phyloP scores from a whole-genome alignment of 2,888 invertebrate genomes.

The Tineola bisselliella region DNA sequence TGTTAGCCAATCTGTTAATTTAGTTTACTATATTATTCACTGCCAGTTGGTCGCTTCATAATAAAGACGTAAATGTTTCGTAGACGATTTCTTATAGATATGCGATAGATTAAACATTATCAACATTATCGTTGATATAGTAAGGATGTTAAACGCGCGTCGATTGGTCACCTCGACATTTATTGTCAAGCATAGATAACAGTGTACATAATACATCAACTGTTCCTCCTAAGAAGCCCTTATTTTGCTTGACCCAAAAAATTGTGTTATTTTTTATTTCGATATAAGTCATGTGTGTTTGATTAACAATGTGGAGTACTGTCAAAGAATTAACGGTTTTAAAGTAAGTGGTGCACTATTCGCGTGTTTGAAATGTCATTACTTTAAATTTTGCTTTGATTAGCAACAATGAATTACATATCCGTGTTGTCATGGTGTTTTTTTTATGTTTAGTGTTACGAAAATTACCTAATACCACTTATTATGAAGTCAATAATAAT shows the following conservation, averaged over 20 bases:
- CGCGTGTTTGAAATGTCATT: too few relatives aligned
- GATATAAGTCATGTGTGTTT: neutral
- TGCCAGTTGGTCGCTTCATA: neutral
- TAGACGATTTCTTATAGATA: neutral
- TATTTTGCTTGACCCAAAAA: neutral
- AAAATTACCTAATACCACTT: too few relatives aligned
- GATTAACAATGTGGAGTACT: constrained; percentile 2
- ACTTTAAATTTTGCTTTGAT: too few relatives aligned
- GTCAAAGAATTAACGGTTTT: neutral
- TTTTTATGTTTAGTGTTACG: too few relatives aligned
- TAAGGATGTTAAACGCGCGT: constrained; percentile 8
- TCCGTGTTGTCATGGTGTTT: too few relatives aligned
- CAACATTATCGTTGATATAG: constrained; percentile 16
- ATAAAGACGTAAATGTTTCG: neutral
- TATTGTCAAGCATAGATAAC: constrained; percentile 25
- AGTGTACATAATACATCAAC: constrained; percentile 22
- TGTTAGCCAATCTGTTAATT: neutral
- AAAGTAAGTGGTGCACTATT: neutral
- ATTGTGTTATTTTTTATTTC: neutral
- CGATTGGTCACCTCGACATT: neutral
- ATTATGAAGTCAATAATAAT: too few relatives aligned
- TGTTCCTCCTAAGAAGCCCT: neutral
- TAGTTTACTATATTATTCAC: neutral
- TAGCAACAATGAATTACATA: too few relatives aligned
- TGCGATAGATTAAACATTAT: constrained; percentile 16